Base-by-base conservation (phyloP, 2,113 vertebrate species). In the Lota lota region DNA sequence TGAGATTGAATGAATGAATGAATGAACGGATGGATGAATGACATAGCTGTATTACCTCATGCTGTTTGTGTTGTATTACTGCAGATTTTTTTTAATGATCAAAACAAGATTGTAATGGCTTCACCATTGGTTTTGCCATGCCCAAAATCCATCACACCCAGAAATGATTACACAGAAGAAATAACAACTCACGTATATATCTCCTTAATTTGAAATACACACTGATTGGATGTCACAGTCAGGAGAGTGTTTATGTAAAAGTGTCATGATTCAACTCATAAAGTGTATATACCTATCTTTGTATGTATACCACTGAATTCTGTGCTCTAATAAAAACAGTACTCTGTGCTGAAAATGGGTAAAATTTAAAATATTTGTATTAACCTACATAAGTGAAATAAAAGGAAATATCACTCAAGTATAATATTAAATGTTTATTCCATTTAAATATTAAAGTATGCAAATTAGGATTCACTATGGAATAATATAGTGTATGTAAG, bases 261-360 rank as follows among this genome's bases (percentile, higher is more conserved):
- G 66, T 85, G 83, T 88, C 82, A 87, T 73, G 83, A 77, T 64
- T 65, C 68, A 61, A 87, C 74, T 84, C 79, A 79, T 88, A 79
- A 87, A 79, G 66, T 88, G 88, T 90, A 91, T 85, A 89, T 89
- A 88, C 77, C 73, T 87, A 86, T 83, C 79, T 89, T 86, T 90
- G 87, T 90, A 86, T 91, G 85, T 91, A 87, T 89, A 90, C 87
- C 80, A 88, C 80, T 88, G 86, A 85, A 89, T 75, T 73, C 77
- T 87, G 86, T 88, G 87, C 85, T 88, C 86, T 81, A 90, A 87
- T 88, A 87, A 88, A 47, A 90, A 85, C 75, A 86, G 83, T 83
- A 85, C 81, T 89, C 80, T 87, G 79, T 85, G 81, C 74, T 86
- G 53, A 73, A 85, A 87, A 78, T 84, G 81, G 83, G 81, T 84